Base-by-base conservation (phyloP, 2,888 invertebrate species). In the Lepetodrilus schrolli region DNA sequence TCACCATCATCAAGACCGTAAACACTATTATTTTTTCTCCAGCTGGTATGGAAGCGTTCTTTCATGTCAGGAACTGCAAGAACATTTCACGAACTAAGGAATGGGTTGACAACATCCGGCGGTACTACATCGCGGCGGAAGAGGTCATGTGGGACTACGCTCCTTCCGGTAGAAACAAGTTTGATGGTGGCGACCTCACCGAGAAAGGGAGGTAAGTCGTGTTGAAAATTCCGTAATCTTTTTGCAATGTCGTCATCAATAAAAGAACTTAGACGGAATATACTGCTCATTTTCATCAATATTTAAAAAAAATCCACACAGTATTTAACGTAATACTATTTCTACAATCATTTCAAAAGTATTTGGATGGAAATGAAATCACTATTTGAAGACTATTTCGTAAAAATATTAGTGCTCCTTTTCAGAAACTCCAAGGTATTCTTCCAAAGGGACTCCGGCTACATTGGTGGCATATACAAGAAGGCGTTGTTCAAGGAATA, bases 111-210 rank as follows among this genome's bases (percentile, higher is more conserved):
- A 26, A 38, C 30, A 26, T 49, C 4, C 49, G 83, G 0, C 70
- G 71, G 10, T 83, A 83, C 73, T 83, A 80, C 73, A 83, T 84
- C n/a, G 82, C 79, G 10, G 83, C 83, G 1, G 83, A 80, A 5
- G 83, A 83, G 49, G 66, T 81, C 5, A 73, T 77, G 10, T 84
- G 84, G 84, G 71, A 84, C 72, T 84, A 83, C 50, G 83, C 79
- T 0, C 84, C 84, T 1, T 75, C 78, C 2, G 76, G 76, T 0
- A 47, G 65, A 58, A 74, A 77, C 20, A 20, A 47, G 8, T 78
- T 66, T 23, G 70, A 74, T 10, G 76, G 75, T 8, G 70, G 74
- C 1, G 34, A 43, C 51, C 65, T 78, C 21, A 69, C 70, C 4
- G 38, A 76, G 47, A 51, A 66, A 1, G 68, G 65, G 58, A 76